These are phyloP conservation scores for Zoanthus sansibaricus DNA, from an alignment of 92 coral and sea anemone species.

Conservation along the genomic window DNA sequence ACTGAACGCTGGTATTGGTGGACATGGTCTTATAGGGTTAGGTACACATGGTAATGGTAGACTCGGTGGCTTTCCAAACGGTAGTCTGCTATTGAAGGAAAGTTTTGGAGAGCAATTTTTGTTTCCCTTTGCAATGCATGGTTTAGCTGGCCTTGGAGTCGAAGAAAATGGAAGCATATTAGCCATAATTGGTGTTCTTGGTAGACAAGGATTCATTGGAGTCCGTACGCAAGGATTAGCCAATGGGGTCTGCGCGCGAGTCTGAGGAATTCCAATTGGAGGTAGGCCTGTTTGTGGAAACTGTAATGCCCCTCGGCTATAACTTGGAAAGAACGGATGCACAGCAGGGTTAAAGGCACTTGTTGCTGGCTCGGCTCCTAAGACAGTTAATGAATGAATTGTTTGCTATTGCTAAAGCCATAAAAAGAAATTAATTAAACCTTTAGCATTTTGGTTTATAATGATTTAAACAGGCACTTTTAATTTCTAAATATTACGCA, in stretches of 20 bases:
- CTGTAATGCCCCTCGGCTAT: slow-evolving; percentile 3
- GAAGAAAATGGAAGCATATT: slow-evolving; percentile 9
- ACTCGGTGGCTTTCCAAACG: slow-evolving; percentile 1
- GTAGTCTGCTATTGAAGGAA: neutral
- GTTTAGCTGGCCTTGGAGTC: slow-evolving; percentile 13
- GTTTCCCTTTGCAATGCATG: slow-evolving; percentile 9
- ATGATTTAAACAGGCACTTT: no score
- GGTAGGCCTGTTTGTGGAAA: neutral
- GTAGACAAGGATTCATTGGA: slow-evolving; percentile 49
- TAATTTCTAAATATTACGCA: no score
- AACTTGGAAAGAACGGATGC: slow-evolving; percentile 20
- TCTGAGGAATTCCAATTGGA: slow-evolving; percentile 17
- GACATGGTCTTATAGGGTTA: slow-evolving; percentile 26
- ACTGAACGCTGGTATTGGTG: slow-evolving; percentile 40
- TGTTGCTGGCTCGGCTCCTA: slow-evolving; percentile 76
- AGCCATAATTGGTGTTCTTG: slow-evolving; percentile 35
- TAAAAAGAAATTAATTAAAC: neutral
- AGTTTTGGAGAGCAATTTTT: slow-evolving; percentile 26
- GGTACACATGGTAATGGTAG: slow-evolving; percentile 60
- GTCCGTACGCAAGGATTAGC: slow-evolving; percentile 52
- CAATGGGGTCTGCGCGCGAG: neutral
- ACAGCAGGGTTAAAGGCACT: slow-evolving; percentile 49
- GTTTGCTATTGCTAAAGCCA: neutral
- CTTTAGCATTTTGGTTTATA: no score
- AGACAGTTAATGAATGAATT: neutral